Evolutionary conservation across 2,113 vertebrate genomes (phyloP), one percentile per base, ranked within the genome.

Genomic region (Fregata magnificens): DNA sequence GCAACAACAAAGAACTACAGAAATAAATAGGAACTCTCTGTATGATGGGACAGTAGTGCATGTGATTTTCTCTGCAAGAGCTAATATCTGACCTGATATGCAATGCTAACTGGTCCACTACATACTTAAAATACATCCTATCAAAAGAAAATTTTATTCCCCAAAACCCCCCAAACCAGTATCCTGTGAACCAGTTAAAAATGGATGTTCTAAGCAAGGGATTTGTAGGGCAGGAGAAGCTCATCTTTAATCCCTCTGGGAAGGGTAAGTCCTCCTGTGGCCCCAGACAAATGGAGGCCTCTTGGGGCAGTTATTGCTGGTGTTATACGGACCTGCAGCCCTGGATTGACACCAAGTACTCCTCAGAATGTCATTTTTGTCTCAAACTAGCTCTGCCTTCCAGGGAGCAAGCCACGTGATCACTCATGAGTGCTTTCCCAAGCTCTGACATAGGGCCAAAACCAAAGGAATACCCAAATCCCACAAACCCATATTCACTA

Each of bases 101-200:
- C 34, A 76, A 38, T 45, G 25, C 14, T 78, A 67, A n/a, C 24
- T 40, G 9, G 16, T 32, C 21, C 19, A 20, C 31, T 65, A 1
- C 16, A 20, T 26, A 24, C 18, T 82, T 58, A 83, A 13, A 93
- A 72, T 42, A 42, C 4, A 55, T 24, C 5, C 6, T 36, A 42
- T 22, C 12, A 15, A 40, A 88, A 82, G 9, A 65, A 78, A 61
- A n/a, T n/a, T 44, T 29, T 36, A 44, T 42, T 1, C 16, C 3
- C 9, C 1, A 1, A 13, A 28, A 15, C 3, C 5, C 7, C 26
- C n/a, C 9, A 73, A 78, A 11, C 4, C 7, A 32, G 4, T 76
- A 47, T 59, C 34, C 42, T 8, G 0, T 79, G 32, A 91, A 85
- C 3, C 32, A 52, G 28, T 45, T 94, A 56, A 55, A 90, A 86